Conservation (phyloP, 2,888 invertebrate species). For the Rotaria sp. region DNA sequence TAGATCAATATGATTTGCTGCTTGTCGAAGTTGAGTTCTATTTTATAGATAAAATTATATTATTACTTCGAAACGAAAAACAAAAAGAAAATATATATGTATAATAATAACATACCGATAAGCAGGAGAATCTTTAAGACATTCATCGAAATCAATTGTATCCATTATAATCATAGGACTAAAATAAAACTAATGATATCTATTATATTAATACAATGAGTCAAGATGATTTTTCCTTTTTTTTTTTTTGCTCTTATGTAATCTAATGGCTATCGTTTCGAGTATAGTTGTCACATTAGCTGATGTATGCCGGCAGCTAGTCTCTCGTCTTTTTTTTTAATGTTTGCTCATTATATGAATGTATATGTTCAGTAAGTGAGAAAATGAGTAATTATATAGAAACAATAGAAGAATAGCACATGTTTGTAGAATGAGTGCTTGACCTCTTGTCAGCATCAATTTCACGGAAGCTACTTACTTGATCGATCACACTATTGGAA, state of each 20-base stretch:
- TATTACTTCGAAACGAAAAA: background rate
- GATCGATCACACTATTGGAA: background rate
- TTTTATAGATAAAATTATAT: background rate
- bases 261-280: background rate
- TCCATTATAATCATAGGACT: background rate
- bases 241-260: background rate
- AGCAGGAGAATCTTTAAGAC: background rate
- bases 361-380: background rate
- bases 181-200: background rate
- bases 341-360: background rate
- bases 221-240: background rate
- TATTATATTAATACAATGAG: background rate
- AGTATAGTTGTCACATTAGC: background rate
- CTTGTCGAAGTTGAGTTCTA: slow-evolving; percentile 21
- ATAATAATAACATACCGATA: background rate
- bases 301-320: background rate
- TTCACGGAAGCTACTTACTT: slow-evolving; percentile 22
- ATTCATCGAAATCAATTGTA: slow-evolving; percentile 8
- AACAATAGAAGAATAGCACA: background rate
- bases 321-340: background rate
- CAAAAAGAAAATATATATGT: background rate
- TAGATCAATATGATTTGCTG: background rate
- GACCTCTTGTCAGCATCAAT: background rate
- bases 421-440: background rate
- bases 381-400: background rate